Base-by-base conservation (phyloP, 2,888 invertebrate genomes). In the Mesodorylaimus sp. region DNA sequence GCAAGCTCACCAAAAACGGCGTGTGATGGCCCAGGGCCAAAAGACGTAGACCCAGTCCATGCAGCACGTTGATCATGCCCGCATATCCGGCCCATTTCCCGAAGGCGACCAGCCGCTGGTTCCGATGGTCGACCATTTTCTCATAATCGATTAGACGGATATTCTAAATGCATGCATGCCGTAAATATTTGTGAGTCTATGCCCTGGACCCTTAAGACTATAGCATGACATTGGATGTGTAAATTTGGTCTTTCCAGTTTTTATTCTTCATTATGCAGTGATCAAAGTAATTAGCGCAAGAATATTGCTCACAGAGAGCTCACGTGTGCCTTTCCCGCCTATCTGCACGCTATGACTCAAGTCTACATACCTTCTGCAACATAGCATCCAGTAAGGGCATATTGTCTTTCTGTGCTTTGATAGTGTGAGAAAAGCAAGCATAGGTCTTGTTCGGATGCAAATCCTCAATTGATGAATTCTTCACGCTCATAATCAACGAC, bases 351-450 rank as follows among this genome's bases (percentile, higher is more conserved):
- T n/a, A n/a, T n/a, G n/a, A n/a, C n/a, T n/a, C n/a, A n/a, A n/a
- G n/a, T n/a, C n/a, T 37, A 37, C 52, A 27, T 51, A 71, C 71
- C 63, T 69, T 91, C 62, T 93, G 89, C 48, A 97, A 69, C 55
- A 95, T 81, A 2, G 91, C 86, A 68, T 99, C 97, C 56, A 99
- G 69, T 59, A 99, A 75, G 0, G 88, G 80, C 93, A 99, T 95
- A 67, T 99, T 99, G 37, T 81, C 81, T 64, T 91, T 89, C 69
- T 99, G 97, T 0, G 93, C 97, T 70, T 97, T 99, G 60, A 97
- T 99, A 0, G 95, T 97, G 68, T 99, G 97, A 0, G 95, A 95
- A 70, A 99, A 99, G 70, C 97, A 84, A 61, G 89, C 91, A 66
- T 95, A 99, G 0, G 97, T 95, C 70, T 91, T 93, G 64, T 91